phyloP scores from a whole-genome alignment of 2,113 vertebrate genomes.

The Ranitomeya variabilis region DNA sequence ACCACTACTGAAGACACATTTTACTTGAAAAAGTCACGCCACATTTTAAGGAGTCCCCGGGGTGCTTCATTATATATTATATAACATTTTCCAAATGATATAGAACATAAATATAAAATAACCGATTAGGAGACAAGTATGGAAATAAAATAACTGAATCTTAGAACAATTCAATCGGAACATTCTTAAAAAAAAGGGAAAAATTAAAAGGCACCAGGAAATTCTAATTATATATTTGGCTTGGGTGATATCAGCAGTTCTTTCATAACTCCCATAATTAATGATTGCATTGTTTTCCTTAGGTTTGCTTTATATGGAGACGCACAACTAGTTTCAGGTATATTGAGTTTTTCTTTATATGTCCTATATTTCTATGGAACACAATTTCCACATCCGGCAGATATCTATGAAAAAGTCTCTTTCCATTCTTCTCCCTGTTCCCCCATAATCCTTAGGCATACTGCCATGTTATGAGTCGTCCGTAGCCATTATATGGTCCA shows the following conservation, averaged over 20 bases:
- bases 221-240: not conserved
- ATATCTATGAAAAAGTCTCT: not conserved
- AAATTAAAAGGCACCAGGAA: not conserved
- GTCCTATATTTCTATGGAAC: not conserved
- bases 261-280: not conserved
- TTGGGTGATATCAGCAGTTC: not conserved
- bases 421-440: not conserved
- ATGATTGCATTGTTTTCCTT: not conserved
- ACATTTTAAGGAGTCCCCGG: too few relatives aligned
- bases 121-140: not conserved
- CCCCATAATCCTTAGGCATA: not conserved
- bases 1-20: too few relatives aligned
- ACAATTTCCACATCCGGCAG: not conserved
- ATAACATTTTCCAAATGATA: not conserved
- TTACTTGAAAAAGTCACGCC: too few relatives aligned
- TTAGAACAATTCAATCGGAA: not conserved
- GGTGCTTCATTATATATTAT: not conserved
- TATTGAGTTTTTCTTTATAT: not conserved
- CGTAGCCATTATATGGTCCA: not conserved
- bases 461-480: not conserved
- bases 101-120: not conserved
- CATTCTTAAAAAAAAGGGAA: not conserved
- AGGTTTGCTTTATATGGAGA: not conserved
- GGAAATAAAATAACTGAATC: constrained; percentile 4
- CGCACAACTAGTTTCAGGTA: not conserved